phyloP scores from a whole-genome alignment of 2,113 vertebrate genomes.

The Pollachius pollachius region DNA sequence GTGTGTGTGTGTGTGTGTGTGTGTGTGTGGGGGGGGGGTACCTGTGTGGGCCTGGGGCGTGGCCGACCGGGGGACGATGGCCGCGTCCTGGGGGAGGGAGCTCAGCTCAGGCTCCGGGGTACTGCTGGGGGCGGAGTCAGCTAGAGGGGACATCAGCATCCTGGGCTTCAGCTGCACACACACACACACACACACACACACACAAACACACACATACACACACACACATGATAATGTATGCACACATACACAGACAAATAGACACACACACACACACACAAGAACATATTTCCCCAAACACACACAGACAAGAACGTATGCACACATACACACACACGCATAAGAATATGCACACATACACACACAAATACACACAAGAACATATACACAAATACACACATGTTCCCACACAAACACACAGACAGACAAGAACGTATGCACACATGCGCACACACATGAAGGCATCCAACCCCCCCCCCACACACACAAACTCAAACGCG shows the following conservation, averaged over 20 bases:
- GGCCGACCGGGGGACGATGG: conserved; percentile 83
- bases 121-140: conserved; percentile 85
- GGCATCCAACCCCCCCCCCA: too few relatives aligned
- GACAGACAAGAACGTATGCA: too few relatives aligned
- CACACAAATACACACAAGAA: too few relatives aligned
- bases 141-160: conserved; percentile 85
- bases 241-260: not conserved
- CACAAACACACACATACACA: not conserved
- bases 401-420: not conserved
- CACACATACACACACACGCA: too few relatives aligned
- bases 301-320: not conserved
- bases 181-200: conserved; percentile 6
- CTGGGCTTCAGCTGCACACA: conserved; percentile 87
- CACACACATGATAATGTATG: not conserved
- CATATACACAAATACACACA: too few relatives aligned
- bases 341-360: too few relatives aligned
- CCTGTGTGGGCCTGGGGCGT: conserved; percentile 88
- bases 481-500: too few relatives aligned
- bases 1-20: conserved; percentile 17
- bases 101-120: conserved; percentile 91
- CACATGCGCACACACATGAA: too few relatives aligned
- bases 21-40: conserved; percentile 45
- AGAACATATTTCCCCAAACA: not conserved
- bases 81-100: conserved; percentile 90
- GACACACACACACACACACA: not conserved